Conservation (phyloP, 1,140 invertebrate species). For the Zophobas morio region DNA sequence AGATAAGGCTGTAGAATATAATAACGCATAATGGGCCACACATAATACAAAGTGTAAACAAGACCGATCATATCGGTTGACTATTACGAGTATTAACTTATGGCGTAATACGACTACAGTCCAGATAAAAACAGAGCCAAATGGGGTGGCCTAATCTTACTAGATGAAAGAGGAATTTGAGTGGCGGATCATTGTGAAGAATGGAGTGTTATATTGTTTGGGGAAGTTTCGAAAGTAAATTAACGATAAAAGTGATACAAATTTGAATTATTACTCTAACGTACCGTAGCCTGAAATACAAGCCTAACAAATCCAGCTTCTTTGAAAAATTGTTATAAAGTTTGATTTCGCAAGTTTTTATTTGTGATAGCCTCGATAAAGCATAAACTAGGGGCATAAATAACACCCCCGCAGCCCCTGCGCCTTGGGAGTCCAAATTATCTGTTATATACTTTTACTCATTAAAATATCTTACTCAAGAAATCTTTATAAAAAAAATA, state of each 20-base stretch:
- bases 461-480: too few species aligned
- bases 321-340: too few species aligned
- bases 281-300: conserved; percentile 19
- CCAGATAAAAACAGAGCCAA: conserved; percentile 33
- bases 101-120: conserved; percentile 43
- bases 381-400: too few species aligned
- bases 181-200: conserved; percentile 8
- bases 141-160: conserved; percentile 24
- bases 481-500: too few species aligned
- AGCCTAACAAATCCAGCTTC: neutral
- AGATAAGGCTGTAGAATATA: conserved; percentile 49
- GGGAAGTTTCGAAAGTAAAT: conserved; percentile 31
- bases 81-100: conserved; percentile 45
- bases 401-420: too few species aligned
- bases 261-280: conserved; percentile 19
- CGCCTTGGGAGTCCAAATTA: too few species aligned
- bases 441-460: too few species aligned
- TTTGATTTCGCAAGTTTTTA: too few species aligned
- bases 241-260: conserved; percentile 34
- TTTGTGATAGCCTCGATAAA: too few species aligned
- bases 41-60: conserved; percentile 49
- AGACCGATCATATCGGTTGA: conserved; percentile 24
- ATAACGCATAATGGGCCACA: conserved; percentile 46
- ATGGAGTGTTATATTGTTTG: conserved; percentile 17
- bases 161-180: conserved; percentile 32